Evolutionary conservation across 2,888 invertebrate species (phyloP).

Genomic region (Pimpla rufipes): DNA sequence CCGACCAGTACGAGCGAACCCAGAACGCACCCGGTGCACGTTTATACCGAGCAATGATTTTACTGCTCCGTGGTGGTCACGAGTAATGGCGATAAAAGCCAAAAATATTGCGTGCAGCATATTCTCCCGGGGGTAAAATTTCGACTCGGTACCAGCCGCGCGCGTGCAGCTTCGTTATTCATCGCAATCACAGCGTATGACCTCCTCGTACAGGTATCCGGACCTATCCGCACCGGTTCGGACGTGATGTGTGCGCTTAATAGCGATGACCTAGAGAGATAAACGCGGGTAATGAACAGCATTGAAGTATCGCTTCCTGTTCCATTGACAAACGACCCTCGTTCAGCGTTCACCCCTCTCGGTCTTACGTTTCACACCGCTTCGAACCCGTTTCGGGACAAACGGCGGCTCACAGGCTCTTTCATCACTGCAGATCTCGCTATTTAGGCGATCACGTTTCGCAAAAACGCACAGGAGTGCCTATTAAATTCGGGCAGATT

Average conservation of each 20-base stretch:
- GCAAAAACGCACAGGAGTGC: too few species aligned
- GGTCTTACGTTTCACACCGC: neutral
- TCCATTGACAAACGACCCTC: conserved; percentile 40
- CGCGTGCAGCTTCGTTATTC: neutral
- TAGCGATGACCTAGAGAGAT: conserved; percentile 49
- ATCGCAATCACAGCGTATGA: neutral
- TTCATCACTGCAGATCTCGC: neutral
- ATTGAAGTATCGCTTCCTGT: conserved; percentile 36
- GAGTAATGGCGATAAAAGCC: neutral
- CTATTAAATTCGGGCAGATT: too few species aligned
- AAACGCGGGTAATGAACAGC: conserved; percentile 34
- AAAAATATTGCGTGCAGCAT: neutral
- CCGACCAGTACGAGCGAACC: neutral
- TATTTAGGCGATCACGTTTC: too few species aligned
- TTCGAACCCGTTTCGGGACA: neutral
- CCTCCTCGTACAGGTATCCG: neutral
- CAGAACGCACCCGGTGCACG: neutral
- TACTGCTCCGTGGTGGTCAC: neutral
- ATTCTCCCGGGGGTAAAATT: conserved; percentile 13
- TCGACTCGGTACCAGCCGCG: neutral
- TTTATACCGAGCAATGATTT: conserved; percentile 15
- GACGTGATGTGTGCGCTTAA: conserved; percentile 36
- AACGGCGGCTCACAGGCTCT: neutral
- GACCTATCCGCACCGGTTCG: neutral
- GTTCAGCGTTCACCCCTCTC: neutral